Percentiles rank a stretch among this genome's conserved stretches.
These are phyloP conservation scores for Amphipoea lucens DNA, from an alignment of 2,888 invertebrate genomes.

Conservation along the genomic window DNA sequence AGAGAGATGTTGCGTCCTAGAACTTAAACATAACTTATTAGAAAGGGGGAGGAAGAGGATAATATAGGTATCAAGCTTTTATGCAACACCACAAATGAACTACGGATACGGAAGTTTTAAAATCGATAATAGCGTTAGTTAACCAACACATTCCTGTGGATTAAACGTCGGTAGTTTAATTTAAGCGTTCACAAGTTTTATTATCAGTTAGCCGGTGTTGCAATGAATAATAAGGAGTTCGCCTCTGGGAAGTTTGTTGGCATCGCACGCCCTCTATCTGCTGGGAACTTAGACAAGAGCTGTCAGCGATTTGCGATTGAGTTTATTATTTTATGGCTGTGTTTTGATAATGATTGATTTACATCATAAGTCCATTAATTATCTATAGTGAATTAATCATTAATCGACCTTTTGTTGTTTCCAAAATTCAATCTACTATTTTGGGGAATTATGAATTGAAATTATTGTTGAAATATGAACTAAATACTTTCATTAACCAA, in stretches of 20 bases:
- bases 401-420: background rate
- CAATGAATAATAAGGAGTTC: slow-evolving; percentile 83
- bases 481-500: background rate
- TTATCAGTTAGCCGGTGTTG: slow-evolving; percentile 81
- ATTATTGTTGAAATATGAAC: background rate
- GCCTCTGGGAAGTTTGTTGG: slow-evolving; percentile 70
- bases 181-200: slow-evolving; percentile 80
- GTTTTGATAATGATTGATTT: slow-evolving; percentile 9
- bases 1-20: background rate
- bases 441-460: background rate
- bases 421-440: background rate
- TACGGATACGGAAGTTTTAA: background rate
- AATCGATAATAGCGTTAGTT: slow-evolving; percentile 44
- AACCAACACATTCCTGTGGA: slow-evolving; percentile 58
- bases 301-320: slow-evolving; percentile 57
- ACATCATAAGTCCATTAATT: background rate
- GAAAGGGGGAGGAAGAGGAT: background rate
- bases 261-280: slow-evolving; percentile 55
- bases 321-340: slow-evolving; percentile 26
- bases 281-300: slow-evolving; percentile 65
- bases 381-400: background rate
- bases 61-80: background rate
- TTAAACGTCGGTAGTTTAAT: slow-evolving; percentile 75
- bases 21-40: background rate
- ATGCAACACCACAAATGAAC: slow-evolving; percentile 1